Evolutionary conservation across 1,140 invertebrate species (phyloP).

Genomic region (Eueides isabella): DNA sequence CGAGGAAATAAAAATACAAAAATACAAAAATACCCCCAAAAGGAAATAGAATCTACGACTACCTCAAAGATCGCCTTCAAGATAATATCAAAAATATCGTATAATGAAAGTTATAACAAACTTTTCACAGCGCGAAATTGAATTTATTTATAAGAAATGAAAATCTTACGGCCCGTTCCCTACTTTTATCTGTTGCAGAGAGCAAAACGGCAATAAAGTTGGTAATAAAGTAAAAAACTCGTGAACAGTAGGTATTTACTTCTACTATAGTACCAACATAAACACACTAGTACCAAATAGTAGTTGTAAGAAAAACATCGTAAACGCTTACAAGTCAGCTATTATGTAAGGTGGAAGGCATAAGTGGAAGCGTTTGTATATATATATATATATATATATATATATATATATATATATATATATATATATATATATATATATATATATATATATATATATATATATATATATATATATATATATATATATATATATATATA

Average conservation of each 20-base stretch:
- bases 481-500: too few relatives aligned
- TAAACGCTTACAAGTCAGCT: slow-evolving; percentile 68
- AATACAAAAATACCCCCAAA: too few relatives aligned
- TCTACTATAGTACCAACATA: slow-evolving; percentile 43
- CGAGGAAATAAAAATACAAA: too few relatives aligned
- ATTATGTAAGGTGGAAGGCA: slow-evolving; percentile 32
- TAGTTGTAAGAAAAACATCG: slow-evolving; percentile 69
- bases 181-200: slow-evolving; percentile 42
- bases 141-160: slow-evolving; percentile 18
- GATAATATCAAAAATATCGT: neutral
- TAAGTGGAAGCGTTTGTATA: slow-evolving; percentile 15
- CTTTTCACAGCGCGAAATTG: neutral
- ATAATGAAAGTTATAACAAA: neutral
- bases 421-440: too few relatives aligned
- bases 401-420: too few relatives aligned
- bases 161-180: slow-evolving; percentile 29
- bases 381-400: too few relatives aligned
- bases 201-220: slow-evolving; percentile 54
- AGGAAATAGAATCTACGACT: too few relatives aligned
- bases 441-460: too few relatives aligned
- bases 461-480: too few relatives aligned
- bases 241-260: slow-evolving; percentile 38
- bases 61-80: too few relatives aligned
- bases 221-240: slow-evolving; percentile 70
- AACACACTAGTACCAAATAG: slow-evolving; percentile 52